phyloP scores from a whole-genome alignment of 2,113 vertebrate genomes.

The Elachura formosa region DNA sequence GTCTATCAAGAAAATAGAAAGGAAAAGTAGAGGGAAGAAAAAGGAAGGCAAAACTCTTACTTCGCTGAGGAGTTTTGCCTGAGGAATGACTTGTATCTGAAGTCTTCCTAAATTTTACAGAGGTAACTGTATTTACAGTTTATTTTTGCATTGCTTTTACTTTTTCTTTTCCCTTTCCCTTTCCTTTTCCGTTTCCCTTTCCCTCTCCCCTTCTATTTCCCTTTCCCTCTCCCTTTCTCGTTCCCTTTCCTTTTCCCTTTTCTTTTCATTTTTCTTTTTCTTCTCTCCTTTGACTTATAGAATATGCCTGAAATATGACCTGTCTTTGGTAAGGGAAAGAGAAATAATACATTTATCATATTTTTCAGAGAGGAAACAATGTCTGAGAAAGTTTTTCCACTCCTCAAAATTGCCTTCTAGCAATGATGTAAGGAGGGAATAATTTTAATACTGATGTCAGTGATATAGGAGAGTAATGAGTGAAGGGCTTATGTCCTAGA shows the following conservation, averaged over 20 bases:
- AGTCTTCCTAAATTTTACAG: background rate
- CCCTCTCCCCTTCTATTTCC: too few species aligned
- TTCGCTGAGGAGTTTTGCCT: background rate
- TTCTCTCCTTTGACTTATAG: background rate
- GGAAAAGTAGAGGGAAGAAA: background rate
- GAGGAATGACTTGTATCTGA: background rate
- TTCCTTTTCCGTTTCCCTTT: background rate
- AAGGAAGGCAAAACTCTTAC: background rate
- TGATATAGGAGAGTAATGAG: background rate
- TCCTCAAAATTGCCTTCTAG: background rate
- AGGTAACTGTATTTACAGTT: background rate
- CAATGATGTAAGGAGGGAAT: background rate
- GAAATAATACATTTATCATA: background rate
- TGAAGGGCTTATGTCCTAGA: background rate
- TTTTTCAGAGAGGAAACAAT: background rate
- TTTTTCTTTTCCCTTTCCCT: fast-evolving
- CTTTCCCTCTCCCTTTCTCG: too few species aligned
- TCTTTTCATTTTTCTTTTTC: background rate
- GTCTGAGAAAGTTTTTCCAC: background rate
- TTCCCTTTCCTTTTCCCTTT: background rate
- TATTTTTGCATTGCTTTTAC: background rate
- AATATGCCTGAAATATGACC: background rate
- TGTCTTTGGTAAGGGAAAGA: background rate
- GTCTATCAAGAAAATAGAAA: background rate
- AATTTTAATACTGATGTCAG: background rate